Base-by-base conservation (phyloP, 2,113 vertebrate genomes). In the Hylia prasina region DNA sequence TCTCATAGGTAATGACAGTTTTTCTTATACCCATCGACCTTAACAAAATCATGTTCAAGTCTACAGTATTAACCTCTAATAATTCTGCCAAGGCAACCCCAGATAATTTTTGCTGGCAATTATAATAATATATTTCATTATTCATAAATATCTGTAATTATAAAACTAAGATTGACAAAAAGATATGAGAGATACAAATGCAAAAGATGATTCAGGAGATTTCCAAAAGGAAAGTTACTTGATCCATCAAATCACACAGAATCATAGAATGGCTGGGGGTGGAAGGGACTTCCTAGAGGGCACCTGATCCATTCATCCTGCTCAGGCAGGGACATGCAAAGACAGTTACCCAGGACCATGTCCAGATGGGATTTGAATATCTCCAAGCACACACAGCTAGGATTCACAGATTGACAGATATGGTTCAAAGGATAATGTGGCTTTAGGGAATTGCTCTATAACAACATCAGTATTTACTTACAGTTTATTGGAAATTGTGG, bases 401-500 rank as follows among this genome's bases (percentile, higher is more conserved):
- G 22, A 72, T 66, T 72, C 24, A 78, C 15, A 91, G 33, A 58
- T 3, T 54, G 22, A 50, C 20, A 90, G 54, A 75, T 25, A 58
- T 4, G 23, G 5, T n/a, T 77, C 35, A 83, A 56, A 92, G 28
- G 3, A 65, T n/a, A 80, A 80, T 28, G 11, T 50, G 10, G 11
- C 6, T 66, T 68, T 22, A 83, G 30, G 23, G 14, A 14, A 25
- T 30, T 31, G 45, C 6, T 87, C 15, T 57, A 14, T 25, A 84
- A 87, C 40, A 77, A 31, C 30, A 64, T 13, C 70, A 82, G 37
- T 45, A 98, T 97, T 94, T 96, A 99, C 99, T 96, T 97, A 99
- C 99, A 99, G 97, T 97, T 98, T 99, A 93, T 97, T 99, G 40
- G 98, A 95, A 47, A 98, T 95, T 5, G 96, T 87, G 33, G 97